phyloP scores from a whole-genome alignment of 2,113 vertebrate genomes.

The Pseudonaja textilis region DNA sequence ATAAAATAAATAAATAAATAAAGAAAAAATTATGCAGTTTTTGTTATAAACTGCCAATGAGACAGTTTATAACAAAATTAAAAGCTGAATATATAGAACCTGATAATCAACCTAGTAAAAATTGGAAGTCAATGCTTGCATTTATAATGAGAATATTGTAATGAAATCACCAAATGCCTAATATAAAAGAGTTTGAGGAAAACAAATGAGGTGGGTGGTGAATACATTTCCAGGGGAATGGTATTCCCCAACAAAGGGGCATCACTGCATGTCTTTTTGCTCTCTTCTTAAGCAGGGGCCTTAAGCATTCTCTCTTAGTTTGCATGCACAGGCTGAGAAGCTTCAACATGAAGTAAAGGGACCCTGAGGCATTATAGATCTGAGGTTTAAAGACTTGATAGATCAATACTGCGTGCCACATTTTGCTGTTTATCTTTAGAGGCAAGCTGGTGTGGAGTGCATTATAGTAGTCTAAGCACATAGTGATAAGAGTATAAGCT shows the following conservation, averaged over 20 bases:
- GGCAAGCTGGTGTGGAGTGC: not conserved
- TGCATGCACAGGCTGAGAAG: not conserved
- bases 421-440: not conserved
- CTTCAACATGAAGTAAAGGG: not conserved
- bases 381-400: not conserved
- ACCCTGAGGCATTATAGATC: not conserved
- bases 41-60: no score
- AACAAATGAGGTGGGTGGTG: not conserved
- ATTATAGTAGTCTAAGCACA: not conserved
- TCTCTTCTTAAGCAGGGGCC: not conserved
- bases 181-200: not conserved
- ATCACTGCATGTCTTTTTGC: not conserved
- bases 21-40: no score
- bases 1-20: no score
- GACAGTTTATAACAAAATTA: not conserved
- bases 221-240: not conserved
- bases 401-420: not conserved
- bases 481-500: not conserved
- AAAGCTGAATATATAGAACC: not conserved
- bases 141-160: not conserved
- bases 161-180: not conserved
- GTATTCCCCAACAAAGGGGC: not conserved
- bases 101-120: not conserved
- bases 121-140: not conserved
- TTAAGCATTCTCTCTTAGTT: not conserved